A percentile compares a stretch with the other conserved stretches of the same genome.
Evolutionary conservation across 2,797 vertebrate genomes (phyloP).

Genomic region (Trichosurus vulpecula): DNA sequence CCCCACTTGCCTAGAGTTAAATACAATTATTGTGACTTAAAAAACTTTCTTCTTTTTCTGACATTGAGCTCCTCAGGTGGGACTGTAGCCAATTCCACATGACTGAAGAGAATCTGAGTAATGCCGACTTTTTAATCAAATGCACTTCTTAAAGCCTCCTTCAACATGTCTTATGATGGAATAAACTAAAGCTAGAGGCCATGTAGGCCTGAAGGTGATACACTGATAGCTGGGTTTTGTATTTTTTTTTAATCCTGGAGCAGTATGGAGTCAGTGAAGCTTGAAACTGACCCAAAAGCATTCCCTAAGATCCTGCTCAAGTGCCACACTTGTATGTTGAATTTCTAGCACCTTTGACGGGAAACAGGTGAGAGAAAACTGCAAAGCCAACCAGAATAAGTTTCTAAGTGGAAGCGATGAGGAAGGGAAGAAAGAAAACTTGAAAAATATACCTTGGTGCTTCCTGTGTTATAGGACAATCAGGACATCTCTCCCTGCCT

Average conservation of each 20-base stretch:
- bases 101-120: not conserved
- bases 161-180: not conserved
- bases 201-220: not conserved
- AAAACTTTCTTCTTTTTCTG: not conserved
- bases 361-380: slow-evolving; percentile 41
- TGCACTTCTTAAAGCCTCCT: not conserved
- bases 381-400: not conserved
- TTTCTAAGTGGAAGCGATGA: slow-evolving; percentile 22
- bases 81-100: not conserved
- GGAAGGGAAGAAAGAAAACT: slow-evolving; percentile 11
- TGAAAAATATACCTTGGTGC: slow-evolving; percentile 12
- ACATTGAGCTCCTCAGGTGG: not conserved
- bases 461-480: not conserved
- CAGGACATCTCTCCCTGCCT: not conserved
- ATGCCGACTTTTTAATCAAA: not conserved
- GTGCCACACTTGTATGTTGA: slow-evolving; percentile 12
- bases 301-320: slow-evolving; percentile 14
- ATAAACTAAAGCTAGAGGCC: slow-evolving; percentile 18
- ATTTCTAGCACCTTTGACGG: slow-evolving; percentile 12
- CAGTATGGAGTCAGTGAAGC: not conserved
- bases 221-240: slow-evolving; percentile 19
- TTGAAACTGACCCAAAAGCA: not conserved
- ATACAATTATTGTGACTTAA: not conserved
- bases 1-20: not conserved
- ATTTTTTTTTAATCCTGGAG: not conserved